Evolutionary conservation across 1,140 invertebrate genomes (phyloP).

Genomic region (Hylaeus anthracinus): DNA sequence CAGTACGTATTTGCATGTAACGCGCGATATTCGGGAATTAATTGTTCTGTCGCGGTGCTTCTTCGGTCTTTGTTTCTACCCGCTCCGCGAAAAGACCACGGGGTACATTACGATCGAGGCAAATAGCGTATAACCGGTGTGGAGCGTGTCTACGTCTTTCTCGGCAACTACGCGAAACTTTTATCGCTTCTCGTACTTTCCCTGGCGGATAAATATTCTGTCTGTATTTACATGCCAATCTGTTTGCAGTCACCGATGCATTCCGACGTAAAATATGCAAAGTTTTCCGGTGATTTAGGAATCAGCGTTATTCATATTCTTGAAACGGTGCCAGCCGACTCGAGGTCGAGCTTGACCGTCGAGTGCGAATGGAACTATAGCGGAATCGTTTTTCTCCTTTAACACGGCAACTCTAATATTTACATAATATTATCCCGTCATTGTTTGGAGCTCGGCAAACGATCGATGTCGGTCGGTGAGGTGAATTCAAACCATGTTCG

Average conservation of each 20-base stretch:
- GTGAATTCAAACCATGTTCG: too few species aligned
- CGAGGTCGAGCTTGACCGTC: background rate
- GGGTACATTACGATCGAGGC: constrained; percentile 11
- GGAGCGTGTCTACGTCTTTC: background rate
- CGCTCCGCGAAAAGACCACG: constrained; percentile 2
- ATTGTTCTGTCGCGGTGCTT: constrained; percentile 31
- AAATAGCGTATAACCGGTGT: constrained; percentile 38
- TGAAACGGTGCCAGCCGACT: background rate
- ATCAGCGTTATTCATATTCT: background rate
- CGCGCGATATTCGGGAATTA: constrained; percentile 36
- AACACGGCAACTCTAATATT: too few species aligned
- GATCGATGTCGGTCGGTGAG: too few species aligned
- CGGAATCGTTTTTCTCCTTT: too few species aligned
- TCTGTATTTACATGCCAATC: background rate
- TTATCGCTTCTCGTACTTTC: constrained; percentile 20
- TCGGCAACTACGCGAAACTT: constrained; percentile 12
- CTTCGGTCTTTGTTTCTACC: constrained; percentile 21
- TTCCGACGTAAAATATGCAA: background rate
- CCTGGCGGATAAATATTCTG: background rate
- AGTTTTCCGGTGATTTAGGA: background rate
- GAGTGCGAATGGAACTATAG: background rate
- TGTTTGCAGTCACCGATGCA: background rate
- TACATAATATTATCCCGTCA: too few species aligned
- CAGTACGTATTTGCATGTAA: constrained; percentile 38
- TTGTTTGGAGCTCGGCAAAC: too few species aligned